These are phyloP conservation scores for Maniola hyperantus DNA, from an alignment of 2,888 invertebrate genomes.

Conservation along the genomic window DNA sequence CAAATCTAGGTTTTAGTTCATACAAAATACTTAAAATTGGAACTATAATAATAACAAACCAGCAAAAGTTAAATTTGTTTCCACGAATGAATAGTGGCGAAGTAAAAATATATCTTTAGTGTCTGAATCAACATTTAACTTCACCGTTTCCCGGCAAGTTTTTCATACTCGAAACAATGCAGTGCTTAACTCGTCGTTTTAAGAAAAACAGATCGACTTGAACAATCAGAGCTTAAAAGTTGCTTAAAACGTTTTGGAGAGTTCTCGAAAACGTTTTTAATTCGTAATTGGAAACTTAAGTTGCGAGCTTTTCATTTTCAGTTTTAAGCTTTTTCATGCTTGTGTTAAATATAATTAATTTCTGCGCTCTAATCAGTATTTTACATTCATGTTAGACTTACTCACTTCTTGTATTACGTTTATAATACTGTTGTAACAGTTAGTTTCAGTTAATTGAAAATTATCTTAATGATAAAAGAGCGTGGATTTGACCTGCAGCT, in stretches of 20 bases:
- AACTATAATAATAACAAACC: neutral
- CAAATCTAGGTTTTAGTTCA: neutral
- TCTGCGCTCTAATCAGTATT: neutral
- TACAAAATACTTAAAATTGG: neutral
- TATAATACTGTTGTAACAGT: too few relatives aligned
- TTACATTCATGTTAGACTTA: too few relatives aligned
- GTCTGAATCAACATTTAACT: slow-evolving; percentile 16
- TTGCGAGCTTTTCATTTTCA: slow-evolving; percentile 11
- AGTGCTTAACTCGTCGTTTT: slow-evolving; percentile 18
- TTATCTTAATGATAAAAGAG: too few relatives aligned
- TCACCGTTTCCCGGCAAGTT: slow-evolving; percentile 19
- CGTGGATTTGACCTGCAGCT: too few relatives aligned
- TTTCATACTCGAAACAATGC: slow-evolving; percentile 17
- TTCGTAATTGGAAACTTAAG: slow-evolving; percentile 14
- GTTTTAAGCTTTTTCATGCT: neutral
- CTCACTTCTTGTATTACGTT: too few relatives aligned
- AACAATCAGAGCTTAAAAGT: slow-evolving; percentile 24
- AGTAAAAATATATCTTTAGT: slow-evolving; percentile 2
- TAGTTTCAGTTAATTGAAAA: too few relatives aligned
- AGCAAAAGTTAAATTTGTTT: slow-evolving; percentile 6
- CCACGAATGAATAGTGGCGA: neutral
- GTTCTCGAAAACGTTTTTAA: slow-evolving; percentile 15
- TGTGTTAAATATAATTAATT: neutral
- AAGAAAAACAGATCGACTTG: slow-evolving; percentile 22
- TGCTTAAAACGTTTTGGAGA: slow-evolving; percentile 19